Evolutionary conservation across 1,140 invertebrate genomes (phyloP), one percentile per base, ranked within the genome.

Genomic region (Hylaeus anthracinus): DNA sequence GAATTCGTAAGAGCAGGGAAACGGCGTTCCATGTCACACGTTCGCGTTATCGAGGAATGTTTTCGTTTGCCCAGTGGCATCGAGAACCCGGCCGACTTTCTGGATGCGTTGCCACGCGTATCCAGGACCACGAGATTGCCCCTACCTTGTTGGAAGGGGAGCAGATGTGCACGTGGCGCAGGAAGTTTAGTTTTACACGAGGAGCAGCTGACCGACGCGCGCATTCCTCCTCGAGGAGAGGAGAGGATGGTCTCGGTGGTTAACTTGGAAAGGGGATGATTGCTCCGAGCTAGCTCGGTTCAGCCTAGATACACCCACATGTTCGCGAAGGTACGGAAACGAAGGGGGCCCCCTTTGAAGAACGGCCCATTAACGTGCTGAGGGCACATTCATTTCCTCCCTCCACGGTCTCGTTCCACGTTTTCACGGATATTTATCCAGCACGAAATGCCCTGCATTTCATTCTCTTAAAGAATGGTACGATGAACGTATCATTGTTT

Each of bases 111-210:
- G 60, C 41, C 53, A 26, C 41, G 51, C 26, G 48, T 43, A 37
- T 51, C 51, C 61, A 58, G 61, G 61, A 66, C 43, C 71, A 79
- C 61, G 51, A 66, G 71, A 66, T 79, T 41, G 26, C n/a, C 56
- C 60, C 53, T 10, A 72, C 65, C 67, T 55, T 9, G 10, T 4
- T 5, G 39, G 0, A 15, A 66, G n/a, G 63, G 72, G 61, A 82
- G 85, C 86, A 87, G 86, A 87, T 87, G 86, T 87, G 56, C 82
- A 65, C 72, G 82, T 72, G 83, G 73, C 78, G 12, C 81, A 84
- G 85, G 86, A 87, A 84, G 78, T 87, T 86, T 84, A 86, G 82
- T 77, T 87, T 87, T 84, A 87, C 66, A 83, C 61, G 45, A 81
- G 78, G 77, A 76, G 85, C 86, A 87, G 86, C 86, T 87, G 85